Evolutionary conservation across 92 coral and sea anemone genomes (phyloP).

Genomic region (Pocillopora meandrina): DNA sequence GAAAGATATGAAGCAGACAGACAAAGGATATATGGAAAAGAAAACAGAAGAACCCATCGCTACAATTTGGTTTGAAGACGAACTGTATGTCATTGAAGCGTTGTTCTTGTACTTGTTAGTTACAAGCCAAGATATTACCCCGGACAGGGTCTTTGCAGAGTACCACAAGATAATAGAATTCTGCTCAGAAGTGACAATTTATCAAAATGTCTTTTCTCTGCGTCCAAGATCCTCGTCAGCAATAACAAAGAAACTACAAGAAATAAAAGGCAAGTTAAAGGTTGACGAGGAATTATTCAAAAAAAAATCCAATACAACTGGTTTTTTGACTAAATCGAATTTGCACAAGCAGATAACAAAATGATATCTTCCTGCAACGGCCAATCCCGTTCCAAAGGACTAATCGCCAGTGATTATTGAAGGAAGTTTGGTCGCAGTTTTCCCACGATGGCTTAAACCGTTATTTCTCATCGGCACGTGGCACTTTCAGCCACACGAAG

Average conservation of each 20-base stretch:
- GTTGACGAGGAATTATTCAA: too few relatives aligned
- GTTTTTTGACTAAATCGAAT: constrained; percentile 1
- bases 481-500: constrained; percentile 1
- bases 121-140: not conserved
- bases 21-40: constrained; percentile 6
- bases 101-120: constrained; percentile 12
- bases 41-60: constrained; percentile 16
- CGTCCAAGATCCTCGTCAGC: constrained; percentile 8
- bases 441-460: not conserved
- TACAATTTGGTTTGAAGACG: constrained; percentile 36
- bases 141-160: not conserved
- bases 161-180: constrained; percentile 26
- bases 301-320: constrained; percentile 42
- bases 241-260: constrained; percentile 25
- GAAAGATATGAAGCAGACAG: too few relatives aligned
- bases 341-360: constrained; percentile 12
- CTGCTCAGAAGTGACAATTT: constrained; percentile 5
- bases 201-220: constrained; percentile 6
- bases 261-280: not conserved
- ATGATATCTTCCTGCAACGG: not conserved
- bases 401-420: not conserved
- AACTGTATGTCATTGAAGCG: constrained; percentile 16
- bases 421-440: not conserved
- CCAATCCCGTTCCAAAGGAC: not conserved
- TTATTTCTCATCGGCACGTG: not conserved